Evolutionary conservation across 2,113 vertebrate genomes (phyloP).

Genomic region (Marcusenius ussheri): DNA sequence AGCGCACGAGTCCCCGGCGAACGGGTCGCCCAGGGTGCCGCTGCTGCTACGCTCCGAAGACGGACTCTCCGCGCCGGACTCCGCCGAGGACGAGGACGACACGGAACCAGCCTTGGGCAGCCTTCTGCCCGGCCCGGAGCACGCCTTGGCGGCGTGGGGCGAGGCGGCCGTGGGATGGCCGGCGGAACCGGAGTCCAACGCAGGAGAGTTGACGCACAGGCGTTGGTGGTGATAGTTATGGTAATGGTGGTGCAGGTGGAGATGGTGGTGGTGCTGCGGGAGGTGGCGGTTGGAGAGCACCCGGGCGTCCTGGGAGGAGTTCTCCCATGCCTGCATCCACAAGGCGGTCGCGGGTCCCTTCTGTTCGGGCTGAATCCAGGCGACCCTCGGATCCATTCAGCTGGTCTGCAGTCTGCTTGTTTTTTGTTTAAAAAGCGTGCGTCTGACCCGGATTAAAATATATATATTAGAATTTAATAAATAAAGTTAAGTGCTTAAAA

Average conservation of each 20-base stretch:
- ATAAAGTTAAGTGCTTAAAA: conserved; percentile 33
- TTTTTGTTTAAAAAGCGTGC: conserved; percentile 39
- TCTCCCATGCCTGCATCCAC: conserved; percentile 98
- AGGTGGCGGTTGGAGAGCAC: conserved; percentile 58
- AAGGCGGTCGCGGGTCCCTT: conserved; percentile 95
- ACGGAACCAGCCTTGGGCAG: conserved; percentile 67
- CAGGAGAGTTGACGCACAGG: conserved; percentile 68
- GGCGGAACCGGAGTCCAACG: conserved; percentile 58
- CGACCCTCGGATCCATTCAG: conserved; percentile 97
- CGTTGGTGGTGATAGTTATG: conserved; percentile 64
- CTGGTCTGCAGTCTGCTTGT: conserved; percentile 52
- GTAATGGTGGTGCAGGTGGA: conserved; percentile 47
- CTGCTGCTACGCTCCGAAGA: conserved; percentile 60
- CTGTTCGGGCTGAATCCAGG: conserved; percentile 98
- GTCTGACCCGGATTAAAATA: conserved; percentile 30
- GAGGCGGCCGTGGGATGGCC: conserved; percentile 37
- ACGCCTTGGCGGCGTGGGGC: conserved; percentile 25
- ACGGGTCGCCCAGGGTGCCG: conserved; percentile 45
- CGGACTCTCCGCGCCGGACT: conserved; percentile 70
- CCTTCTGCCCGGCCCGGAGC: conserved; percentile 47
- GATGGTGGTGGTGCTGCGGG: conserved; percentile 62
- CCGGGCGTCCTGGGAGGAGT: conserved; percentile 82
- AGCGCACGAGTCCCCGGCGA: conserved; percentile 15
- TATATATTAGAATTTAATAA: conserved; percentile 11
- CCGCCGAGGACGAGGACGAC: conserved; percentile 68